Conservation (phyloP, 2,888 invertebrate species). For the Cinara cedri region DNA sequence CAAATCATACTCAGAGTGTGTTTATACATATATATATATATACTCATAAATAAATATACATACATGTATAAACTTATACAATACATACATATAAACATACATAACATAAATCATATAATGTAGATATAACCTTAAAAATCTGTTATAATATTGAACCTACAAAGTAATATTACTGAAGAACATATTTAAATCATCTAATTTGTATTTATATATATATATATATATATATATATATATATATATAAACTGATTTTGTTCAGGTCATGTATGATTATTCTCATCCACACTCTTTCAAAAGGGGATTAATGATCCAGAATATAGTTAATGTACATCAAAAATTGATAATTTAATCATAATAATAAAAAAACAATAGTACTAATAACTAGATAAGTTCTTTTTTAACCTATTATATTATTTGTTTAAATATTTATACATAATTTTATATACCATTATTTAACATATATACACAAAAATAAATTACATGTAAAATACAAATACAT, state of each 20-base stretch:
- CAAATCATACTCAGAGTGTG: conserved; percentile 20
- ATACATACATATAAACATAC: conserved; percentile 30
- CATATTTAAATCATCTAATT: conserved; percentile 47
- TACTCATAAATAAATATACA: conserved; percentile 32
- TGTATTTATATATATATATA: conserved; percentile 22
- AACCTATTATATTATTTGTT: conserved; percentile 48
- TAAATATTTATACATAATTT: conserved; percentile 40
- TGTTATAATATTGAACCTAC: conserved; percentile 45
- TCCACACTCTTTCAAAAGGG: conserved; percentile 31
- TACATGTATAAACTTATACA: conserved; percentile 26
- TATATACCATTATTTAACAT: conserved; percentile 51
- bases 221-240: neutral
- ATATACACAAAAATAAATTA: conserved; percentile 44
- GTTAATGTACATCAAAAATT: conserved; percentile 42
- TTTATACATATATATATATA: neutral
- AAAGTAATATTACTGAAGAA: conserved; percentile 56
- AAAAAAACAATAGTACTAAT: conserved; percentile 49
- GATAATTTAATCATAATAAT: conserved; percentile 8
- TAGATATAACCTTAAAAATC: conserved; percentile 47
- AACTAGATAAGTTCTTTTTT: conserved; percentile 49
- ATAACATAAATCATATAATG: conserved; percentile 45
- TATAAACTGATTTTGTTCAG: conserved; percentile 56
- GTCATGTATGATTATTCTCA: conserved; percentile 51
- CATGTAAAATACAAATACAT: conserved; percentile 45
- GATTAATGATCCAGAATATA: conserved; percentile 27